phyloP scores from a whole-genome alignment of 2,888 invertebrate genomes.

The Pyrrhia umbra region DNA sequence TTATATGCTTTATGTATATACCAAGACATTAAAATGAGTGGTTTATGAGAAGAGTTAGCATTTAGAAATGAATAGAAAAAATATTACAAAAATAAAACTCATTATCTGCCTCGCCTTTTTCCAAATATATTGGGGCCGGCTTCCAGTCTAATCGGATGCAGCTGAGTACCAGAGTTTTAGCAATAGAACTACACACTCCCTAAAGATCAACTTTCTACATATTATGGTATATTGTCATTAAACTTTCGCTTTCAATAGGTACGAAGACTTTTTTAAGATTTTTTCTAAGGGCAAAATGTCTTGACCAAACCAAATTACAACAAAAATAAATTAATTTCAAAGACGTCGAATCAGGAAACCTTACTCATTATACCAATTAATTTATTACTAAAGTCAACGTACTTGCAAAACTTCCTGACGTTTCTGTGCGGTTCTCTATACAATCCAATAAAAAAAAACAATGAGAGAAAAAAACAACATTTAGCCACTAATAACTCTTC shows the following conservation, averaged over 20 bases:
- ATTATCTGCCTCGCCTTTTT: too few relatives aligned
- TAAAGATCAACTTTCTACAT: too few relatives aligned
- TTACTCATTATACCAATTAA: neutral
- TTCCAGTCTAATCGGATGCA: too few relatives aligned
- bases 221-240: too few relatives aligned
- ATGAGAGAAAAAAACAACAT: conserved; percentile 1
- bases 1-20: neutral
- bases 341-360: conserved; percentile 1
- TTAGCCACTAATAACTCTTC: neutral
- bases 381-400: neutral
- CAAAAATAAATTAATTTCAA: neutral
- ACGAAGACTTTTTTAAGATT: too few relatives aligned
- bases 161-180: too few relatives aligned
- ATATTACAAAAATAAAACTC: too few relatives aligned
- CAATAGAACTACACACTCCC: too few relatives aligned
- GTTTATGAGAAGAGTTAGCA: conserved; percentile 2
- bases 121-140: too few relatives aligned
- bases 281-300: too few relatives aligned
- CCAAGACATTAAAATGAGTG: conserved; percentile 1
- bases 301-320: neutral
- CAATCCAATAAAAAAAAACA: conserved; percentile 13
- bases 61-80: too few relatives aligned
- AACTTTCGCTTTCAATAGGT: too few relatives aligned
- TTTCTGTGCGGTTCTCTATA: neutral
- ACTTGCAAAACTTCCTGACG: conserved; percentile 14